These are phyloP conservation scores for Montipora sp. DNA, from an alignment of 64 coral and sea anemone genomes.

Conservation along the genomic window DNA sequence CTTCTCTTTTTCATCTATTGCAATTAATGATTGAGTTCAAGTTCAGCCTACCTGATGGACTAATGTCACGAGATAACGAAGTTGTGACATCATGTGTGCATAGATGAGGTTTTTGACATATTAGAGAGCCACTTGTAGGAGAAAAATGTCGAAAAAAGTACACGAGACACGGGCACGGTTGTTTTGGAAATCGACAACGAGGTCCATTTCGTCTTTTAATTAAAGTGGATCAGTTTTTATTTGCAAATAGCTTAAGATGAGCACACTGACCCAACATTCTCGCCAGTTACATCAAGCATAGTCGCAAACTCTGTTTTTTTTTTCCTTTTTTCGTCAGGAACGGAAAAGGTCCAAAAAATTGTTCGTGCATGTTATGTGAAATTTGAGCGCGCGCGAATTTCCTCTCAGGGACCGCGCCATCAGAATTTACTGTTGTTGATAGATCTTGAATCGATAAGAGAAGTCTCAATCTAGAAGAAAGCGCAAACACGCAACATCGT, in stretches of 20 bases:
- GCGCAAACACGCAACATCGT: neutral
- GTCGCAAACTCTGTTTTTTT: neutral
- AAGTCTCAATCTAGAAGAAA: neutral
- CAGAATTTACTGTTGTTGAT: neutral
- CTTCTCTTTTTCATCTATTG: neutral
- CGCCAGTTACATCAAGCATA: neutral
- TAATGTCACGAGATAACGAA: slow-evolving; percentile 16
- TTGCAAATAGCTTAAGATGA: no score
- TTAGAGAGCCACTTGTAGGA: no score
- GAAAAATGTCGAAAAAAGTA: no score
- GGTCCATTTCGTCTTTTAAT: no score
- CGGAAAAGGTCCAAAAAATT: neutral
- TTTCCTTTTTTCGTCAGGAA: neutral
- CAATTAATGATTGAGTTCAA: neutral
- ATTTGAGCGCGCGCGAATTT: neutral
- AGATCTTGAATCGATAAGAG: neutral
- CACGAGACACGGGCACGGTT: no score
- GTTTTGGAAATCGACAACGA: no score
- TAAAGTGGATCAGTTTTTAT: no score
- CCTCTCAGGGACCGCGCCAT: neutral
- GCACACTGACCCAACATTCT: neutral
- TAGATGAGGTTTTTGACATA: neutral
- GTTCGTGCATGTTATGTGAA: neutral
- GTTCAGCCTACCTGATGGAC: neutral
- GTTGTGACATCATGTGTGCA: neutral